A percentile compares a stretch with the other conserved stretches of the same genome.
Evolutionary conservation across 2,888 invertebrate genomes (phyloP).

Genomic region (Oxycera nigricornis): DNA sequence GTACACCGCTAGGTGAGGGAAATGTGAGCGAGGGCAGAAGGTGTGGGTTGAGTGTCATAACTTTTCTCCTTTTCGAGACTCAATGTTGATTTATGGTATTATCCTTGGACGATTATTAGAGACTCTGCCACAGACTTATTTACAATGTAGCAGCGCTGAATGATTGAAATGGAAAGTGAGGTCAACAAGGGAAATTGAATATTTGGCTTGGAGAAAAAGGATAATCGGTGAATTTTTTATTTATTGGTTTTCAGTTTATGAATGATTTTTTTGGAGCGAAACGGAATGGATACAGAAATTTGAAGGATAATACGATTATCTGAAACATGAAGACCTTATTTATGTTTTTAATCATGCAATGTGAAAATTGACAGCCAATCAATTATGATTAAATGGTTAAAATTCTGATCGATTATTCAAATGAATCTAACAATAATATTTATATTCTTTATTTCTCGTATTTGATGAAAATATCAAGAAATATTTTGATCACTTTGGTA

Average conservation of each 20-base stretch:
- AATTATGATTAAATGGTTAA: too few relatives aligned
- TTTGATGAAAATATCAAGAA: too few relatives aligned
- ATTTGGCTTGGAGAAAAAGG: background rate
- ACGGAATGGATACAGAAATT: too few relatives aligned
- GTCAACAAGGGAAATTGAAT: background rate
- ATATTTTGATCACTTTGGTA: too few relatives aligned
- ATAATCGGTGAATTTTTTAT: background rate
- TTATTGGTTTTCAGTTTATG: conserved; percentile 6
- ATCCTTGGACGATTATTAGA: conserved; percentile 29
- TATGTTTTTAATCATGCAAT: too few relatives aligned
- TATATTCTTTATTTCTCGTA: too few relatives aligned
- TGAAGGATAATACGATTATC: too few relatives aligned
- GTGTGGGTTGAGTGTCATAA: conserved; percentile 41
- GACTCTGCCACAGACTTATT: conserved; percentile 13
- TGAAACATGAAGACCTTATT: too few relatives aligned
- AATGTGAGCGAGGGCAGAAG: conserved; percentile 11
- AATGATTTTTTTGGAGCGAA: too few relatives aligned
- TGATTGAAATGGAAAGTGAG: conserved; percentile 18
- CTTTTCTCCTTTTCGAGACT: conserved; percentile 42
- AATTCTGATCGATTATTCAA: too few relatives aligned
- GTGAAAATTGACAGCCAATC: too few relatives aligned
- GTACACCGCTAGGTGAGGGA: background rate
- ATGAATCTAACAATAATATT: too few relatives aligned
- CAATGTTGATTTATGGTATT: conserved; percentile 33
- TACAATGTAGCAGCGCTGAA: background rate